Evolutionary conservation across 2,113 vertebrate species (phyloP), one percentile per base, ranked within the genome.

Genomic region (Nothobranchius kuhntae): DNA sequence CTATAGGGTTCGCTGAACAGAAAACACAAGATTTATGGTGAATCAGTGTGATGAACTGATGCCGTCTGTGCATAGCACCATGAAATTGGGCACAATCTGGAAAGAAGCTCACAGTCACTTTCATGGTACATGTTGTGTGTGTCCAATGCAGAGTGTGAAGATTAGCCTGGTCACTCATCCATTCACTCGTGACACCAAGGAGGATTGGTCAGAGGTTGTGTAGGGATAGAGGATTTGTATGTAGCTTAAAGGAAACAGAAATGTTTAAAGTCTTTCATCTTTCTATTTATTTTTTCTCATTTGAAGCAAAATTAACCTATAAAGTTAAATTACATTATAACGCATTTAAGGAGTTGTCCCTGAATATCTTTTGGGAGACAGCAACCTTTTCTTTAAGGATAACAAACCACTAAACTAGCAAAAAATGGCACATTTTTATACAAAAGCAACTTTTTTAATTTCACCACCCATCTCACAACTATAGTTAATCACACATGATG

Each of bases 51-150:
- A 89, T 89, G 76, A 78, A 79, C 78, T 85, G 86, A 87, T 73
- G 78, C 80, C 71, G 61, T 81, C 80, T 80, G 86, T 86, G 81
- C 83, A 85, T 54, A 71, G 78, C 78, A 85, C 71, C 87, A 85
- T 92, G 89, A 91, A 91, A 92, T 91, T 89, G 84, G 86, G 78
- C 90, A 77, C 80, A 86, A 89, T 88, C 76, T 85, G 86, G 82
- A 90, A 88, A 87, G 84, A 86, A 91, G 86, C 83, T 85, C 83
- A 84, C 75, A 78, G 78, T 87, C 83, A 82, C 87, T 87, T 91
- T 90, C 89, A 86, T 88, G 88, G 70, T 87, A 86, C 87, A 84
- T 84, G 88, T 82, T 58, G 36, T 75, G 82, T 86, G 90, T 85
- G 73, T 84, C 86, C 81, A 89, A 88, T 82, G 83, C 60, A 59